Base-by-base conservation (phyloP, 2,888 invertebrate genomes). In the Macaria notata region DNA sequence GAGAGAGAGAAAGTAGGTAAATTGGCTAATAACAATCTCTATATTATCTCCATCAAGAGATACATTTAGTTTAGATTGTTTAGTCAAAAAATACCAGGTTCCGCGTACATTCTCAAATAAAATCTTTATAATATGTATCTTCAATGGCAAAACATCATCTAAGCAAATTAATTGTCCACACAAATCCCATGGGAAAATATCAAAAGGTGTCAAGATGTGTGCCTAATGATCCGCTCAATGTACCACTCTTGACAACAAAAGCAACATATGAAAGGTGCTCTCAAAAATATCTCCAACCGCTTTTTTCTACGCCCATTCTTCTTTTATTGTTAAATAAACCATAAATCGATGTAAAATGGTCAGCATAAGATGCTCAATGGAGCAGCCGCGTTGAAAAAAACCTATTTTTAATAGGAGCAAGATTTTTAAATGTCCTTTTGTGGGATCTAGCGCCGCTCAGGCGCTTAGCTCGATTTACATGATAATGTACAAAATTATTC, bases 241-340 rank as follows among this genome's bases (percentile, higher is more conserved):
- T 72, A 70, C 73, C 75, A 73, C 71, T 66, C 73, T 76, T 59
- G 61, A 72, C 64, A 61, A 54, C 86, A 88, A 88, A 79, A 74
- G 76, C 75, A 46, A 49, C 46, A 68, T 73, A 73, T 78, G 71
- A 76, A 78, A 68, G 73, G 71, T 73, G 70, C 75, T 70, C 70
- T 69, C 68, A 74, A 74, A 57, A 73, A 77, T 78, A 77, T 78
- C 74, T 75, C 67, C 66, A 70, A 66, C 66, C 65, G 29, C 58
- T 72, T 77, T 78, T 81, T 81, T 73, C 68, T 62, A 57, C 56
- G 63, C 62, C 76, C 71, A 79, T 81, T 79, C 77, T 78, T 78
- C 83, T 82, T 84, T 86, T 84, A 87, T 90, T 88, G 89, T 89
- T 85, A 80, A 88, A 88, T 90, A 91, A 84, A 88, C 89, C 84